Evolutionary conservation across 2,113 vertebrate genomes (phyloP), one percentile per base, ranked within the genome.

Genomic region (Cygnus buccinator): DNA sequence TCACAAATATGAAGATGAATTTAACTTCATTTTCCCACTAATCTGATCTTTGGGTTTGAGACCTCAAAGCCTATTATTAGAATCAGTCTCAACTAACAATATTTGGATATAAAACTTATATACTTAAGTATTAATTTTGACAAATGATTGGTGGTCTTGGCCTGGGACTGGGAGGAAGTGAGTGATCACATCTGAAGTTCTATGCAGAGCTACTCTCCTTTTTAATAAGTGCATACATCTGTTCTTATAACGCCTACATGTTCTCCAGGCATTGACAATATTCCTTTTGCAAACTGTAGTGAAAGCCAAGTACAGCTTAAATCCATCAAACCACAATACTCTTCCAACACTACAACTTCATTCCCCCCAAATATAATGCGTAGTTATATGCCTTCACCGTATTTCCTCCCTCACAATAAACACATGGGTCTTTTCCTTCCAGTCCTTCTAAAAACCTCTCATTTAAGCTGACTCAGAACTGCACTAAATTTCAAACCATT

Each of bases 401-500:
- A 44, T 88, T 88, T 96, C 63, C 59, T 80, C 46, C 66, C 31
- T 84, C 54, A 46, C 65, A 55, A 39, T 58, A 77, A 91, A 83
- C 54, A 70, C 11, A 21, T 17, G 10, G 12, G 22, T 91, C 59
- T 72, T 68, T 73, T 87, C 63, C 63, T 83, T 84, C 57, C 25
- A 68, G 39, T 65, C 55, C 67, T 93, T 77, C 63, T 79, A 26
- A 80, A 83, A 50, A 3, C 0, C 23, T 90, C 39, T 88, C 9
- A 77, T 59, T 95, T 93, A 90, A 80, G 41, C 31, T 92, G 55
- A 84, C 20, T 92, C 33, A 84, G 71, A 93, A 65, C 33, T 61
- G 43, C 57, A 57, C 33, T 57, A 44, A 48, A 70, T 84, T 74
- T 81, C 31, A 89, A 46, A 91, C 43, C 35, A 35, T 82, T 88